Base-by-base conservation (phyloP, 2,888 invertebrate species). In the Lasius fuliginosus region DNA sequence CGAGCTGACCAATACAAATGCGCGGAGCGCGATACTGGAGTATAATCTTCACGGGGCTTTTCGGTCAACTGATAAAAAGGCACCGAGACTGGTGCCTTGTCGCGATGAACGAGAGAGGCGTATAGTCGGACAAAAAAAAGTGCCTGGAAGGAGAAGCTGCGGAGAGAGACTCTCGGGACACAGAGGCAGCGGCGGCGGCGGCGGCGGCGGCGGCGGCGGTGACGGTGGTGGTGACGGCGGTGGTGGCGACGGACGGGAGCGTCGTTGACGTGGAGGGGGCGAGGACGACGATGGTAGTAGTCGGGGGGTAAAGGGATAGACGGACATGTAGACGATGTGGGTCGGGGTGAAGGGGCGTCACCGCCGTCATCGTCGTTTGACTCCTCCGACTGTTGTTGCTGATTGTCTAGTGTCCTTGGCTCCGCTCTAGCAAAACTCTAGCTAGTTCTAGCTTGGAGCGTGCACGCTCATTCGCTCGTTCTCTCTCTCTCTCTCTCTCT, bases 41-140 rank as follows among this genome's bases (percentile, higher is more conserved):
- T 89, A 90, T 87, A 88, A 92, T 91, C 90, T 89, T 90, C 87
- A 88, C 90, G 90, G 91, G 91, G 89, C 90, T 93, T 93, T 92
- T 92, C 88, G 92, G 90, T 90, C 88, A 90, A 90, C 91, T 91
- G 93, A 93, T 93, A 93, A 93, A 93, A 93, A 93, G 89, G 89
- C 89, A 89, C 88, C 90, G 89, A 91, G 90, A 91, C 90, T 91
- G 88, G 85, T 27, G 90, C 69, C 87, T 91, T 88, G 90, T 88
- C 90, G 89, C 87, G 89, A 91, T 90, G 91, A 88, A 89, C 90
- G 87, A 40, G 69, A 90, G 89, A 90, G 88, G 89, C 89, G 88
- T 90, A 88, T 85, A 88, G 79, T 71, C 85, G 86, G 86, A 85
- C 89, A 88, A 88, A 91, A 89, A 88, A 89, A 91, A 90, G 88